phyloP scores from a whole-genome alignment of 1,140 invertebrate species.

The Planococcus citri region DNA sequence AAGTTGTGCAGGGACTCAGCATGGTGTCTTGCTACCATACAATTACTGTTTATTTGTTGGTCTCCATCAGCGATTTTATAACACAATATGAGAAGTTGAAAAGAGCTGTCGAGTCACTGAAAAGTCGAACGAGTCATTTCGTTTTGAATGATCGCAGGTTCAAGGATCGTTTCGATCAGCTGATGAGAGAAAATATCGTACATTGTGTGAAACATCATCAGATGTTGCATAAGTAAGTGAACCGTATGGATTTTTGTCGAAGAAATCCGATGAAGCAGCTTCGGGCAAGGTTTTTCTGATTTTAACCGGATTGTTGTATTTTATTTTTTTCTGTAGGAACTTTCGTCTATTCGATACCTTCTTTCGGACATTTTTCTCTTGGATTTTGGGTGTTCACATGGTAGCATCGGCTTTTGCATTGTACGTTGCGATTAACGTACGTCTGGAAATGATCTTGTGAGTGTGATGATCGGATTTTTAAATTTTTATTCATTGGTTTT shows the following conservation, averaged over 20 bases:
- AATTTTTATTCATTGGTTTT: no score
- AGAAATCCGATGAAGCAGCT: no score
- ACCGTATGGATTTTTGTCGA: no score
- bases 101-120: neutral
- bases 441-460: neutral
- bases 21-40: neutral
- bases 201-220: neutral
- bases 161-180: neutral
- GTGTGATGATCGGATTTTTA: no score
- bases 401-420: neutral
- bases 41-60: neutral
- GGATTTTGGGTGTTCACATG: neutral
- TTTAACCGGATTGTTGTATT: no score
- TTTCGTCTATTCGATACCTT: neutral
- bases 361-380: neutral
- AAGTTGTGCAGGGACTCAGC: neutral
- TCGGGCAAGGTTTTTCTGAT: no score
- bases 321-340: neutral
- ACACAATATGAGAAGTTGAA: neutral
- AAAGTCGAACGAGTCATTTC: neutral
- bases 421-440: neutral
- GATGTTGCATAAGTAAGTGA: neutral
- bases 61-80: neutral
- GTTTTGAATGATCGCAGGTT: neutral
- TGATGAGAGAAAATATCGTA: neutral